Conservation (phyloP, 1,140 invertebrate genomes). For the Maniola jurtina region DNA sequence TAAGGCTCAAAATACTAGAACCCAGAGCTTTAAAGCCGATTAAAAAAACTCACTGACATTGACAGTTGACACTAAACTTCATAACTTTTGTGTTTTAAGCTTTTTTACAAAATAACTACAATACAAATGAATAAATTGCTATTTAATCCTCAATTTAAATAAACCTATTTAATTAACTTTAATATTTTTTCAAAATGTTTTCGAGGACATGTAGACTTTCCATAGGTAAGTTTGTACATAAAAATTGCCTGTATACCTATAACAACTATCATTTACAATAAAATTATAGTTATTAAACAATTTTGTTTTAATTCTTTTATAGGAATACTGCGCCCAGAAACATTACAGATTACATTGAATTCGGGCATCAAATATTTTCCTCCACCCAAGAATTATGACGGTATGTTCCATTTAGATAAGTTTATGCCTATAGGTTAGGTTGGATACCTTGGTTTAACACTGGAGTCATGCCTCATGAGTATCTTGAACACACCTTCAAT, state of each 20-base stretch:
- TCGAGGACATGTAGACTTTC: neutral
- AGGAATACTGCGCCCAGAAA: constrained; percentile 57
- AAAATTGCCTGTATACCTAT: neutral
- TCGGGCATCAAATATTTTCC: constrained; percentile 83
- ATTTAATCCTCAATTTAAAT: neutral
- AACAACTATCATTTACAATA: no score
- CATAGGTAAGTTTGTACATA: neutral
- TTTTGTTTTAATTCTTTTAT: constrained; percentile 28
- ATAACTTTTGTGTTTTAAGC: no score
- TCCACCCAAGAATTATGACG: constrained; percentile 80
- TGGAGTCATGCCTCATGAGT: no score
- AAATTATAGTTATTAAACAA: no score
- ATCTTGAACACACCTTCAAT: no score
- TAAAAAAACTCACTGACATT: no score
- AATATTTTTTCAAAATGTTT: neutral
- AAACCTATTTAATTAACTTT: neutral
- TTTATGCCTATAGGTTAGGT: neutral
- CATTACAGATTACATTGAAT: constrained; percentile 45
- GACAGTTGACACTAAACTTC: no score
- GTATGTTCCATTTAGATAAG: constrained; percentile 61
- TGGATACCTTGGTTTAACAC: no score
- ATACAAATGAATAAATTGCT: no score
- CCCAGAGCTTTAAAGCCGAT: no score
- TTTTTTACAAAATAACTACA: no score
- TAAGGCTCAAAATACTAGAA: no score